Evolutionary conservation across 2,888 invertebrate species (phyloP), one percentile per base, ranked within the genome.

Genomic region (Hypomecis punctinalis): DNA sequence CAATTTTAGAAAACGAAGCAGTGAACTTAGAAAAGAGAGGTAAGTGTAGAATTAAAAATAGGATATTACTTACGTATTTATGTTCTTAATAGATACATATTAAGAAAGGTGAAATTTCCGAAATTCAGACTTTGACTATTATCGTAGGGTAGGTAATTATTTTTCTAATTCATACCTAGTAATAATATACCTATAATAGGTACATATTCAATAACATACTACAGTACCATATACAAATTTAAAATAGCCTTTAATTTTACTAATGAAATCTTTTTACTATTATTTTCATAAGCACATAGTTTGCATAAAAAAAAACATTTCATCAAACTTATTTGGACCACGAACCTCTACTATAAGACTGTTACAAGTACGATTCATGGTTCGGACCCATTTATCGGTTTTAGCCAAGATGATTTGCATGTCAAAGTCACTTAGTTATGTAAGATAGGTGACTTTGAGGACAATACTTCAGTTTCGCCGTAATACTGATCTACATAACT

Each of bases 1-100:
- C 73, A 97, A 95, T 88, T 98, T 97, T 90, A 94, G 98, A 56
- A 97, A 97, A 86, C 94, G 96, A 82, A 97, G 97, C 89, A 96
- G 95, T 58, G 98, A 98, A 83, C 94, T 98, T 52, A 94, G 97
- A 70, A 97, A 97, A 89, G 98, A 98, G 90, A 95, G 97, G 97
- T 97, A 91, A 88, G 89, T 80, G 33, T 37, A 56, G 8, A 47
- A 46, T 42, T 39, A 49, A 8, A 47, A 43, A 10, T 23, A 23
- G 35, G 8, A 6, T 23, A 49, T 47, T 23, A n/a, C 0, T n/a
- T n/a, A 6, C 13, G n/a, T 6, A 45, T n/a, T n/a, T 3, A 11
- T n/a, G 45, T 9, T 7, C 4, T 40, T 40, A 7, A 5, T 9
- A 7, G 10, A 40, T 39, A 40, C 5, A 40, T 40, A 40, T 9